phyloP scores from a whole-genome alignment of 2,113 vertebrate genomes.

The Fregata magnificens region DNA sequence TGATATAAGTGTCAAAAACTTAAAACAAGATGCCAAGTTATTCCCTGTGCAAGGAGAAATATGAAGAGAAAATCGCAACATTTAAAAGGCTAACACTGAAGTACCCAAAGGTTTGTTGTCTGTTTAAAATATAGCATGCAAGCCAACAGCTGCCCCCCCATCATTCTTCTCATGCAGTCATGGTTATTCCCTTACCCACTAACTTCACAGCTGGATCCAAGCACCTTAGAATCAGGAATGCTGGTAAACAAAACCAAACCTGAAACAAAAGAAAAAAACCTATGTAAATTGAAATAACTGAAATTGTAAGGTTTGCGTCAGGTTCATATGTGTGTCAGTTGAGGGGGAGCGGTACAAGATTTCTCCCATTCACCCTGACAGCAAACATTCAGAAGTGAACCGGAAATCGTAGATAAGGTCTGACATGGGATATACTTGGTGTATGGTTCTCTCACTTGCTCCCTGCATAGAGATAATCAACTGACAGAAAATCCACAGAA shows the following conservation, averaged over 20 bases:
- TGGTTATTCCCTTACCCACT: neutral
- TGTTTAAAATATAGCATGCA: neutral
- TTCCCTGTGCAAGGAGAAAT: neutral
- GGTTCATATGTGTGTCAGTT: no score
- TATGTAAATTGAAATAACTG: neutral
- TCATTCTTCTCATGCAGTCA: neutral
- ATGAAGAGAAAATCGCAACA: neutral
- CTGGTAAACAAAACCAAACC: neutral
- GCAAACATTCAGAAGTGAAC: neutral
- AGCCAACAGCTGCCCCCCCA: neutral
- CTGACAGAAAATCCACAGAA: neutral
- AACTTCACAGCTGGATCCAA: neutral
- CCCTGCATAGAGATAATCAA: neutral
- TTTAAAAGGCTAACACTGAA: neutral
- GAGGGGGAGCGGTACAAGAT: neutral
- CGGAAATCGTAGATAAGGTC: neutral
- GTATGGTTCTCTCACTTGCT: neutral
- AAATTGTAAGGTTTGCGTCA: neutral
- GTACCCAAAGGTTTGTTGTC: neutral
- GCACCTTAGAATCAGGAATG: neutral
- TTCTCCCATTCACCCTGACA: neutral
- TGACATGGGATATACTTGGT: no score
- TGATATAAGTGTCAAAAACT: neutral
- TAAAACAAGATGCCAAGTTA: neutral
- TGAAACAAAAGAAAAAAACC: neutral